Conservation (phyloP, 2,113 vertebrate species). For the Eulacestoma nigropectus region DNA sequence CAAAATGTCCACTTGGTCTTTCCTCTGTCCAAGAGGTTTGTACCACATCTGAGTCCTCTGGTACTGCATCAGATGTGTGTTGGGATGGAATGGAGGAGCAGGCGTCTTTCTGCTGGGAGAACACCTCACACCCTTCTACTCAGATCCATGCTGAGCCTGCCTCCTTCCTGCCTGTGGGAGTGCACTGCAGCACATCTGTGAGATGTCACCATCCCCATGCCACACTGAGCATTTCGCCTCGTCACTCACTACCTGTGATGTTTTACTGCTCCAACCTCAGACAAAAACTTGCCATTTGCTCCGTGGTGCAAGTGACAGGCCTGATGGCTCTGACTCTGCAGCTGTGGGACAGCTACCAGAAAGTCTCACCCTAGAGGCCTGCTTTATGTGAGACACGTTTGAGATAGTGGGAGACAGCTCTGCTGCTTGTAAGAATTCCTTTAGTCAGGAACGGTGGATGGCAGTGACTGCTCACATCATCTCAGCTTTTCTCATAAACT, state of each 20-base stretch:
- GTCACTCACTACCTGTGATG: background rate
- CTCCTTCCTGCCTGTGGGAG: background rate
- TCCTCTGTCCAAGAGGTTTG: background rate
- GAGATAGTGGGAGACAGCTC: background rate
- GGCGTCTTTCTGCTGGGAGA: background rate
- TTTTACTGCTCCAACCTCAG: background rate
- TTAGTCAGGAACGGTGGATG: background rate
- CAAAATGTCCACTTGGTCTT: background rate
- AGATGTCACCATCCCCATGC: rapidly evolving
- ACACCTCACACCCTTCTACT: background rate
- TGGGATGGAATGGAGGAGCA: background rate
- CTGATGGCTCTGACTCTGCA: background rate
- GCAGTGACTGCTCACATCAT: background rate
- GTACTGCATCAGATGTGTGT: background rate
- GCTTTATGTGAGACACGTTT: background rate
- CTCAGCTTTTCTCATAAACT: background rate
- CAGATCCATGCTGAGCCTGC: background rate
- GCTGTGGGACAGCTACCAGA: background rate
- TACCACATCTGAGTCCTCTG: background rate
- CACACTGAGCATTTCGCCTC: background rate
- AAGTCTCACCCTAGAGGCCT: background rate
- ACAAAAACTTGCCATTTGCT: background rate
- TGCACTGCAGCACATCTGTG: background rate
- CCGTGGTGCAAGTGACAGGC: background rate
- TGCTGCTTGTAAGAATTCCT: background rate